These are phyloP conservation scores for Branchinecta lynchi DNA, from an alignment of 1,140 invertebrate genomes.

Conservation along the genomic window DNA sequence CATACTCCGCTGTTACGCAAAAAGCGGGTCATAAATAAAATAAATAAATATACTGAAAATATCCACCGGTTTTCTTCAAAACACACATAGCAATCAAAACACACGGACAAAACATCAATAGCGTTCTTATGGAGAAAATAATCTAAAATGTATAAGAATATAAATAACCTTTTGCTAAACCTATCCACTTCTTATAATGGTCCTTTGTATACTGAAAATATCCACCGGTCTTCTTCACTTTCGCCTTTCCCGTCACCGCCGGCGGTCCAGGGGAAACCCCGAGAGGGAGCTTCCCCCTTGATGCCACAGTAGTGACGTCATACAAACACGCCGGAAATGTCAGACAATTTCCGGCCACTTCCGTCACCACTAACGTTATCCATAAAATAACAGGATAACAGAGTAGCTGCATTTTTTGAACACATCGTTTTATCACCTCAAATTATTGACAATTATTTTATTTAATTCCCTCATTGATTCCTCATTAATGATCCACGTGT, in stretches of 20 bases:
- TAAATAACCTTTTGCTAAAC: not conserved
- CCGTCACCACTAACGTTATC: not conserved
- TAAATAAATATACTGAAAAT: too few species aligned
- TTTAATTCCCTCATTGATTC: too few species aligned
- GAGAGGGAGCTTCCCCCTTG: not conserved
- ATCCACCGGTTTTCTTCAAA: too few species aligned
- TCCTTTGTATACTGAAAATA: constrained; percentile 10
- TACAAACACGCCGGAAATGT: constrained; percentile 5
- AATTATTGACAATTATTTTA: not conserved
- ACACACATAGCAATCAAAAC: too few species aligned
- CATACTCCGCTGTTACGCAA: too few species aligned
- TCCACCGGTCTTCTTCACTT: not conserved
- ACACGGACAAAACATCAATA: too few species aligned
- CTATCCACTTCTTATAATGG: constrained; percentile 2
- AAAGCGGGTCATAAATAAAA: too few species aligned
- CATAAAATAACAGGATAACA: not conserved
- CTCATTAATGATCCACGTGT: too few species aligned
- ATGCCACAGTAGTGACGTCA: not conserved
- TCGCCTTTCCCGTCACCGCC: not conserved
- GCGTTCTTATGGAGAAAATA: too few species aligned
- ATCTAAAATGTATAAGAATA: too few species aligned
- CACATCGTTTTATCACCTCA: not conserved
- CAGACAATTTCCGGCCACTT: not conserved
- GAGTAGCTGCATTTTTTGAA: not conserved
- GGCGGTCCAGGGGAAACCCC: not conserved